phyloP scores from a whole-genome alignment of 2,797 vertebrate species.

The Chaetodon trifasciatus region DNA sequence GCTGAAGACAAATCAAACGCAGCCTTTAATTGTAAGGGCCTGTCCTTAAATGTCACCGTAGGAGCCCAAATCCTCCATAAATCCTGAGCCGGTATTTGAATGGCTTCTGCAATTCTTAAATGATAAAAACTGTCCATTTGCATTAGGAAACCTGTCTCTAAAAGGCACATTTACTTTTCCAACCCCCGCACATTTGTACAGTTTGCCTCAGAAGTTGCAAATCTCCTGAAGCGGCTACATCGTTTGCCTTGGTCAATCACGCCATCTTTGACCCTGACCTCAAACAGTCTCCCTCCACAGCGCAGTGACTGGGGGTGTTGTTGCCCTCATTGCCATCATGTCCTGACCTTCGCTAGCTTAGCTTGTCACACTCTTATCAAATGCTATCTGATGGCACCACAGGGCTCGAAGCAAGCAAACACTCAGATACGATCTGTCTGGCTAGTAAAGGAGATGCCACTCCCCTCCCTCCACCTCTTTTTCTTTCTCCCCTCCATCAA shows the following conservation, averaged over 20 bases:
- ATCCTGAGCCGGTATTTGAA: slow-evolving; percentile 40
- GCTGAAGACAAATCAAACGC: slow-evolving; percentile 47
- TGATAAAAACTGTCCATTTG: slow-evolving; percentile 19
- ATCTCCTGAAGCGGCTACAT: slow-evolving; percentile 21
- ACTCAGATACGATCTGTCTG: slow-evolving; percentile 62
- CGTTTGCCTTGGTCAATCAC: slow-evolving; percentile 19
- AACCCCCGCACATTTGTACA: slow-evolving; percentile 17
- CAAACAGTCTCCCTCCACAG: slow-evolving; percentile 18
- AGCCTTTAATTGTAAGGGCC: slow-evolving; percentile 44
- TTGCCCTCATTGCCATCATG: slow-evolving; percentile 50
- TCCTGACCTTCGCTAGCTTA: slow-evolving; percentile 70
- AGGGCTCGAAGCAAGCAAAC: slow-evolving; percentile 50
- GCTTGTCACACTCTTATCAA: slow-evolving; percentile 69
- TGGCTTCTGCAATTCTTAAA: slow-evolving; percentile 7
- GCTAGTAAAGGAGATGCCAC: slow-evolving; percentile 47
- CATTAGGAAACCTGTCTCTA: slow-evolving; percentile 38
- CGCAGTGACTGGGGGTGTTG: slow-evolving; percentile 34
- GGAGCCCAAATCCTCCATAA: slow-evolving; percentile 18
- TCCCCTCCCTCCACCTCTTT: background rate
- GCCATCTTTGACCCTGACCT: slow-evolving; percentile 50
- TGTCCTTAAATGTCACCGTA: background rate
- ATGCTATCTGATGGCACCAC: slow-evolving; percentile 64
- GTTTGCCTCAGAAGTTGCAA: slow-evolving; percentile 9
- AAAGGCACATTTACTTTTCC: slow-evolving; percentile 16
- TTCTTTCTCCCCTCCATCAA: slow-evolving; percentile 18